Evolutionary conservation across 37 sponge, comb jelly and placozoan species (phyloP).

Genomic region (Axinella damicornis): DNA sequence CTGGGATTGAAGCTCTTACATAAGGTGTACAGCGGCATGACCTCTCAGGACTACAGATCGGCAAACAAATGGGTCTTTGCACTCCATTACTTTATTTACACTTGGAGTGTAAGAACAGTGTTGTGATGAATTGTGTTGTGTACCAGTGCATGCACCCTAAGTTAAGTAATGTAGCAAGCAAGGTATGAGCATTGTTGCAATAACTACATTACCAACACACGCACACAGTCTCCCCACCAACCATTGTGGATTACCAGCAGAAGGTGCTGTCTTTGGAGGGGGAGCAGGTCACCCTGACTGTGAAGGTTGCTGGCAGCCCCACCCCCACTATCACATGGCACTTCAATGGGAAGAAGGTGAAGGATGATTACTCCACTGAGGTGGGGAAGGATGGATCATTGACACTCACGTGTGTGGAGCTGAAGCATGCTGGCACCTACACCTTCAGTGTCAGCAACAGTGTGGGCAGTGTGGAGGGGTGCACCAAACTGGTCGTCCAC

Average conservation of each 20-base stretch:
- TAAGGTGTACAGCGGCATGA: too few species aligned
- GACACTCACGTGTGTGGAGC: background rate
- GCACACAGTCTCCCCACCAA: conserved; percentile 30
- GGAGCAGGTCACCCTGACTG: conserved; percentile 20
- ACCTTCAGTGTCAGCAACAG: conserved; percentile 43
- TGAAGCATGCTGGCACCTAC: conserved; percentile 31
- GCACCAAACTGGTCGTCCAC: conserved; percentile 22
- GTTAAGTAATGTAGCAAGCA: too few species aligned
- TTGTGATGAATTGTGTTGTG: too few species aligned
- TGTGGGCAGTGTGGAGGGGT: conserved; percentile 39
- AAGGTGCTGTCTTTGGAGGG: conserved; percentile 17
- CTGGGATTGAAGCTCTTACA: too few species aligned
- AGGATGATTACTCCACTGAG: conserved; percentile 8
- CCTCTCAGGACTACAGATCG: too few species aligned
- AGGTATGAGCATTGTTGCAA: too few species aligned
- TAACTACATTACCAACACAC: too few species aligned
- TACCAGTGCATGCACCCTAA: too few species aligned
- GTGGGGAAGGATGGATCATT: conserved; percentile 9
- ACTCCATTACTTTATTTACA: too few species aligned
- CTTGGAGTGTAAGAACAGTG: too few species aligned
- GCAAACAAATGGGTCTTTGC: too few species aligned
- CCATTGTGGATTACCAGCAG: conserved; percentile 7
- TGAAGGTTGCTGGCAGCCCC: conserved; percentile 31
- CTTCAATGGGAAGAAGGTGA: conserved; percentile 20
- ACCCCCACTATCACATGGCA: conserved; percentile 38